Conservation (phyloP, 2,797 vertebrate species). For the Sternarchorhynchus goeldii region DNA sequence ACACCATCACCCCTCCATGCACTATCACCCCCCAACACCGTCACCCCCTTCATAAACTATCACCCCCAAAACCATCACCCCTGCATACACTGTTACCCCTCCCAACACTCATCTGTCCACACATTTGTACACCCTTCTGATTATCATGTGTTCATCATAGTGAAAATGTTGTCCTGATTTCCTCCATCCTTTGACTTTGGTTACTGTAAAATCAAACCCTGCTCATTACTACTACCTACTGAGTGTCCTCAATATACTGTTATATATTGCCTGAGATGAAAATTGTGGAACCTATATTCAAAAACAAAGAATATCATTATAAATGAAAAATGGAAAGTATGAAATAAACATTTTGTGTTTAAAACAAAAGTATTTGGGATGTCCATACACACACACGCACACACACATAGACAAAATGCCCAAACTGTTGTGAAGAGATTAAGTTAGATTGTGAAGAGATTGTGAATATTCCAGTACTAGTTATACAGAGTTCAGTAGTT, state of each 20-base stretch:
- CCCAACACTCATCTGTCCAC: too few relatives aligned
- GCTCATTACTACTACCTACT: constrained; percentile 53
- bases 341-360: constrained; percentile 58
- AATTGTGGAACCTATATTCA: constrained; percentile 57
- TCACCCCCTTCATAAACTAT: too few relatives aligned
- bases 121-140: constrained; percentile 1
- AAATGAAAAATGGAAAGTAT: constrained; percentile 51
- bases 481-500: too few relatives aligned
- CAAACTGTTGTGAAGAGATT: too few relatives aligned
- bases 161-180: constrained; percentile 42
- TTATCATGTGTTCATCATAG: constrained; percentile 39
- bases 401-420: neutral
- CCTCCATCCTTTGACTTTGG: constrained; percentile 28
- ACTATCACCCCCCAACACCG: too few relatives aligned
- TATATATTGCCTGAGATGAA: constrained; percentile 58
- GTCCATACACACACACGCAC: neutral
- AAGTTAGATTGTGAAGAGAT: too few relatives aligned
- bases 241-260: constrained; percentile 55
- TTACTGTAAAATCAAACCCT: constrained; percentile 51
- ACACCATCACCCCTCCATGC: too few relatives aligned
- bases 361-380: constrained; percentile 24
- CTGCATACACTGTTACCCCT: too few relatives aligned
- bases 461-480: too few relatives aligned
- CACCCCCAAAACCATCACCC: too few relatives aligned
- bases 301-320: constrained; percentile 54